phyloP scores from a whole-genome alignment of 2,797 vertebrate species.

The Syngnathus acus region DNA sequence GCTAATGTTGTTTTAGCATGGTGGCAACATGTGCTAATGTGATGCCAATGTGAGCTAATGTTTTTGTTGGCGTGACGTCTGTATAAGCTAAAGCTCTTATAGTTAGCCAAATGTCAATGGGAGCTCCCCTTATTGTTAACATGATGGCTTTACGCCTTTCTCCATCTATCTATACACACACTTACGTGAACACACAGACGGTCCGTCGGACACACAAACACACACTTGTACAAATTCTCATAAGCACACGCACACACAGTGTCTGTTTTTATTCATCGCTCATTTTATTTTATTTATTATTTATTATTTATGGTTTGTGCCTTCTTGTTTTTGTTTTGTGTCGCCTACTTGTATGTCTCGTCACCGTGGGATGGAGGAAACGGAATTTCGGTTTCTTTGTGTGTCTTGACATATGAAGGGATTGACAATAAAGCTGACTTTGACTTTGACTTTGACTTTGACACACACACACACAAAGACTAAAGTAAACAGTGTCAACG shows the following conservation, averaged over 20 bases:
- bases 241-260: neutral
- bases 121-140: neutral
- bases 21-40: conserved; percentile 14
- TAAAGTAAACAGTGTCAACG: conserved; percentile 4
- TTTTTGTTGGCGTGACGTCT: neutral
- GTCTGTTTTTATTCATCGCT: too few species aligned
- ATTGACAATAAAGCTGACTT: too few species aligned
- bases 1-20: neutral
- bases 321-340: too few species aligned
- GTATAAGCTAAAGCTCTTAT: neutral
- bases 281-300: too few species aligned
- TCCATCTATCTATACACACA: conserved; percentile 2
- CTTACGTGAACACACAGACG: conserved; percentile 7
- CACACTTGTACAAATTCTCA: too few species aligned
- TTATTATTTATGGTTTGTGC: too few species aligned
- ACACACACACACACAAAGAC: conserved; percentile 13
- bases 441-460: too few species aligned
- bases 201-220: neutral
- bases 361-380: too few species aligned
- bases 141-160: neutral
- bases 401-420: too few species aligned
- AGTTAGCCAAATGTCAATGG: neutral
- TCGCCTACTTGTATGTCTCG: too few species aligned
- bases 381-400: too few species aligned
- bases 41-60: neutral